phyloP scores from a whole-genome alignment of 2,888 invertebrate species.

The Tuberolachnus salignus region DNA sequence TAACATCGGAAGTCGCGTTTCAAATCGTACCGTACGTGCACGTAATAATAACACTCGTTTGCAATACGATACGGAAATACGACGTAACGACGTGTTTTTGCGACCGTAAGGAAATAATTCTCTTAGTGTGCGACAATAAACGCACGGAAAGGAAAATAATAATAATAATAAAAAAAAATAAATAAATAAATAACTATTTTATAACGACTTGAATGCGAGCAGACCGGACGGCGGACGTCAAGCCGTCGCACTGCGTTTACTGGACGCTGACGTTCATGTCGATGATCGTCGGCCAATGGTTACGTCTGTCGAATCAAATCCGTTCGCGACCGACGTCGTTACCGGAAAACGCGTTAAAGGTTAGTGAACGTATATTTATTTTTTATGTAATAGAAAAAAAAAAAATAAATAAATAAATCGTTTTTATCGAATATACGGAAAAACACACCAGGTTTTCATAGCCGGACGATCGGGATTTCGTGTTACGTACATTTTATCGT shows the following conservation, averaged over 20 bases:
- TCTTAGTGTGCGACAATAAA: too few relatives aligned
- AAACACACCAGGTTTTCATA: too few relatives aligned
- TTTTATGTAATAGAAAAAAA: too few relatives aligned
- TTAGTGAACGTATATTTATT: background rate
- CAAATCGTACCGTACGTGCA: constrained; percentile 35
- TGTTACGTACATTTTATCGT: too few relatives aligned
- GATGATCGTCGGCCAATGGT: constrained; percentile 13
- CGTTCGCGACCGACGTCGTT: background rate
- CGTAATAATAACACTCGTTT: background rate
- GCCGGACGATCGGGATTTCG: too few relatives aligned
- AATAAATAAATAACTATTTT: background rate
- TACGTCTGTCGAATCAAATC: background rate
- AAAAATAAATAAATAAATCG: too few relatives aligned
- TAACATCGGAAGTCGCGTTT: constrained; percentile 15
- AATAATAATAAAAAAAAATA: too few relatives aligned
- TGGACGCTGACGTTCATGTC: background rate
- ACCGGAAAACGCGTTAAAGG: constrained; percentile 1
- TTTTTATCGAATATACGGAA: too few relatives aligned
- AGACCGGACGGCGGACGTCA: background rate
- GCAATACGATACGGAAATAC: background rate
- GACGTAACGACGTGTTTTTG: background rate
- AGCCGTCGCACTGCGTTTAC: background rate
- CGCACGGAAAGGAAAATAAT: too few relatives aligned
- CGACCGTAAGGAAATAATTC: background rate
- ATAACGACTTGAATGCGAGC: background rate